These are phyloP conservation scores for Halesus radiatus DNA, from an alignment of 1,140 invertebrate genomes.

Conservation along the genomic window DNA sequence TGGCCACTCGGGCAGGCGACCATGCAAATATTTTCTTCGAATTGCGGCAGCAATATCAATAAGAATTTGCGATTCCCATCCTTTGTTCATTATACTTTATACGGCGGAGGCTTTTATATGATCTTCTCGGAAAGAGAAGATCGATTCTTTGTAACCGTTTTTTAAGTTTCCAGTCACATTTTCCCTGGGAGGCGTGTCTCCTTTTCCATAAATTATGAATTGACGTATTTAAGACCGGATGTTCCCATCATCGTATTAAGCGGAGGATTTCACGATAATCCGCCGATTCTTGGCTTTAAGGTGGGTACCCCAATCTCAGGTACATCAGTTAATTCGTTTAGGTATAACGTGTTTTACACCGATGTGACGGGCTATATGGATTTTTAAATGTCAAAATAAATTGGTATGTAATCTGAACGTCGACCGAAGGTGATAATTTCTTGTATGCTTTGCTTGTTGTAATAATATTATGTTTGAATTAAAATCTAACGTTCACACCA, in stretches of 20 bases:
- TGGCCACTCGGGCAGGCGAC: constrained; percentile 42
- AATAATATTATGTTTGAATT: too few relatives aligned
- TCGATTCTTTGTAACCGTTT: constrained; percentile 19
- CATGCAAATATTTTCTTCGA: constrained; percentile 50
- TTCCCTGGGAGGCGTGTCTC: not conserved
- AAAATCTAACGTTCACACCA: too few relatives aligned
- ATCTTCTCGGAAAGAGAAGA: constrained; percentile 19
- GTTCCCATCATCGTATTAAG: not conserved
- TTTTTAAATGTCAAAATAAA: not conserved
- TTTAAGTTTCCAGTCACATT: constrained; percentile 1
- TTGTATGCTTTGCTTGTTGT: too few relatives aligned
- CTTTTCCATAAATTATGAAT: too few relatives aligned
- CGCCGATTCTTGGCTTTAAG: too few relatives aligned
- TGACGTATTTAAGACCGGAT: not conserved
- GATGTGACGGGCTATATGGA: too few relatives aligned
- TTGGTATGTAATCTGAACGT: not conserved
- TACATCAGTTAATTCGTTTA: too few relatives aligned
- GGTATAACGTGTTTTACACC: too few relatives aligned
- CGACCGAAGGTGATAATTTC: too few relatives aligned
- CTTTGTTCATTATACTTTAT: constrained; percentile 18
- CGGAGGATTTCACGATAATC: too few relatives aligned
- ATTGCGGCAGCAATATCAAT: constrained; percentile 43
- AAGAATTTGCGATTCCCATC: constrained; percentile 22
- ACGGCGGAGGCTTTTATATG: constrained; percentile 24
- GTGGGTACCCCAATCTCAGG: too few relatives aligned